Evolutionary conservation across 2,888 invertebrate species (phyloP), one percentile per base, ranked within the genome.

Genomic region (Lithosia quadra): DNA sequence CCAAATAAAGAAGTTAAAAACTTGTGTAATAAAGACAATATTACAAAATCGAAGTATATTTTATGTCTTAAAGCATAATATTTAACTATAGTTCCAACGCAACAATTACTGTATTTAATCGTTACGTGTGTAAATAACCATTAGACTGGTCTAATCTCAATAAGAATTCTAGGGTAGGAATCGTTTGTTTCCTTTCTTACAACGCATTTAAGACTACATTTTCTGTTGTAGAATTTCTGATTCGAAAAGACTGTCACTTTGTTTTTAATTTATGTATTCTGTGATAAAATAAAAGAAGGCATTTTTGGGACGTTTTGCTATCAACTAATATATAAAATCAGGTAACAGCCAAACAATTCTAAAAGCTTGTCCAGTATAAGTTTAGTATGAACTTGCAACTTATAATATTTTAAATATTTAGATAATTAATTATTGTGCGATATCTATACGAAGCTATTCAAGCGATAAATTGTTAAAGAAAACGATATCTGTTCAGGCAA

Each of bases 41-140:
- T 83, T 79, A 80, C 69, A 70, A 78, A 76, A 85, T 78, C n/a
- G 49, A 84, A 85, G 79, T 77, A 75, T 81, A 74, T 83, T 79
- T 74, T 78, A 78, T 72, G 76, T 81, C 79, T 34, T 69, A 79
- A 79, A 74, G 78, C 82, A 85, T 89, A 86, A 86, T 84, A 80
- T 69, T 81, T 83, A 85, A 76, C 59, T 78, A 78, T 86, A 83
- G 74, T 82, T 84, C 76, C 83, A 87, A 88, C 87, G 88, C 90
- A 90, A 90, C 88, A 90, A 88, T 78, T 85, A 84, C 80, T 56
- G 71, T 77, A 82, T 77, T 73, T 80, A 77, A 76, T 80, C 76
- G 69, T 75, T 76, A 67, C 77, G 79, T 80, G 69, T 86, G 84
- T 89, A 86, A 81, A 86, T 85, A 84, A 80, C 73, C 77, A 73